These are phyloP conservation scores for Uria aalge DNA, from an alignment of 2,113 vertebrate species.

Conservation along the genomic window DNA sequence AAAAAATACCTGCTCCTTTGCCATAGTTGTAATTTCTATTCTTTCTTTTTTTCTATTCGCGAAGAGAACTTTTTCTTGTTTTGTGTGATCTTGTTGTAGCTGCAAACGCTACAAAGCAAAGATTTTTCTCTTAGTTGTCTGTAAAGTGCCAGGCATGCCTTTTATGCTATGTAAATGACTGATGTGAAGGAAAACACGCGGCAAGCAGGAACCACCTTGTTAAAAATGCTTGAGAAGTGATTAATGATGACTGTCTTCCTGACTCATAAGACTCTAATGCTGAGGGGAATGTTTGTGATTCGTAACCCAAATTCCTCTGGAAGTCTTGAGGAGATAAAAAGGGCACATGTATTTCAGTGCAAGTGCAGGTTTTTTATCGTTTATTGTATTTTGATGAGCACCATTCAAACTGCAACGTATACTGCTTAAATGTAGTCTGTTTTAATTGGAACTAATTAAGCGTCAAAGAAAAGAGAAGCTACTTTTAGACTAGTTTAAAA, in stretches of 20 bases:
- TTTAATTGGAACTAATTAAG: conserved; percentile 29
- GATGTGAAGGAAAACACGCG: conserved; percentile 30
- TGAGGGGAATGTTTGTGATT: conserved; percentile 32
- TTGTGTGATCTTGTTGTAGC: neutral
- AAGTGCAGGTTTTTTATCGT: neutral
- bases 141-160: neutral
- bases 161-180: neutral
- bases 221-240: conserved; percentile 27
- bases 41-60: neutral
- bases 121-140: neutral
- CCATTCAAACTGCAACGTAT: neutral
- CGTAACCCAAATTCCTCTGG: conserved; percentile 5
- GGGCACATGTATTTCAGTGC: neutral
- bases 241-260: conserved; percentile 40
- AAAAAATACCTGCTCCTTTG: neutral
- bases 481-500: neutral
- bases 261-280: conserved; percentile 33
- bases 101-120: neutral
- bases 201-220: conserved; percentile 38
- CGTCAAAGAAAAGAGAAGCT: neutral
- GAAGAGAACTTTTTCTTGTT: neutral
- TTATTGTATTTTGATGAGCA: neutral
- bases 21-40: neutral
- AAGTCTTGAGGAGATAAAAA: neutral
- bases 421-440: neutral